Evolutionary conservation across 2,888 invertebrate species (phyloP), one percentile per base, ranked within the genome.

Genomic region (Sinodicranocentrus sp.): DNA sequence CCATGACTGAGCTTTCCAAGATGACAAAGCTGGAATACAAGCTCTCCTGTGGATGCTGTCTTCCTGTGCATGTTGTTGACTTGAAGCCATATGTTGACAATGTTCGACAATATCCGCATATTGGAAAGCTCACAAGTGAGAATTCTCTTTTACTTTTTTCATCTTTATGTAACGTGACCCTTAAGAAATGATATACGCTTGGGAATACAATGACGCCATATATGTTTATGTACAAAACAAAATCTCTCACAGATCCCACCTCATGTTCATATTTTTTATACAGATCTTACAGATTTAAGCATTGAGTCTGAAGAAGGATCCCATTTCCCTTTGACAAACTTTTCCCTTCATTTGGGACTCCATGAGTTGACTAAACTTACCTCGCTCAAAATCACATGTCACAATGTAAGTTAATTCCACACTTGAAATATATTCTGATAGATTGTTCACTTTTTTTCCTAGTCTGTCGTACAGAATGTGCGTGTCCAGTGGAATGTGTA

Each of bases 261-360:
- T n/a, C n/a, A n/a, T n/a, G n/a, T n/a, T n/a, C 59, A 21, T 39
- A 13, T 43, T 54, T n/a, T 83, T 26, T 23, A 65, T 26, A 1
- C 44, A 86, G 86, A 82, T 79, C 71, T 86, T 21, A 28, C 39
- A 23, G 86, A 86, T 43, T 67, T 86, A 19, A 52, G 86, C 28
- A 79, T 86, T 57, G 86, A 86, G 43, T 77, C 84, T 19, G 85
- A 85, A 59, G 70, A 63, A 33, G 85, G 85, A 17, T 82, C 85
- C 33, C 80, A 77, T 72, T 83, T 80, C 59, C 52, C 77, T 19
- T 68, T 85, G 48, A 84, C 85, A 44, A 85, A 84, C 77, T 73
- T 84, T 26, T 77, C 78, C n/a, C 70, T 85, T 8, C 85, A 85
- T 71, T 67, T 84, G 65, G 85, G 84, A 54, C 21, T 85, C n/a